Evolutionary conservation across 2,888 invertebrate species (phyloP).

Genomic region (Drosophila mimetica): DNA sequence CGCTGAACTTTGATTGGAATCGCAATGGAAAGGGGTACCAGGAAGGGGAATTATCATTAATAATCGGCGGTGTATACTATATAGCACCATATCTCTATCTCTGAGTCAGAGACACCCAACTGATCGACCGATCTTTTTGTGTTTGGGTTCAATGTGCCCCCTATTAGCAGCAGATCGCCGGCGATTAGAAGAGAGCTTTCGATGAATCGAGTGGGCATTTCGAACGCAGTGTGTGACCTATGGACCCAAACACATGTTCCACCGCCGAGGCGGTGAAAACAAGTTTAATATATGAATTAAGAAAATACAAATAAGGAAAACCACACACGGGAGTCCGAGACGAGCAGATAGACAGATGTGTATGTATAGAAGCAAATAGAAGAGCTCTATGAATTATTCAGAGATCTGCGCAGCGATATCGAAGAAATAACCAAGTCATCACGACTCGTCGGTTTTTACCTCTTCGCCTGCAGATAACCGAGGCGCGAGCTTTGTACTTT

Average conservation of each 20-base stretch:
- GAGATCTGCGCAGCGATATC: constrained; percentile 9
- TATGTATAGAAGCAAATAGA: constrained; percentile 22
- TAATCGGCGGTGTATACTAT: too few species aligned
- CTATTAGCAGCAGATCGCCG: constrained; percentile 15
- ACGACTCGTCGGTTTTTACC: constrained; percentile 55
- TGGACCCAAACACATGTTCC: constrained; percentile 74
- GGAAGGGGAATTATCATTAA: too few species aligned
- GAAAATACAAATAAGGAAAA: constrained; percentile 22
- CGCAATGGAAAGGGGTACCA: too few species aligned
- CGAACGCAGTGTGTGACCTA: constrained; percentile 52
- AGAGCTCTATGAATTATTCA: constrained; percentile 21
- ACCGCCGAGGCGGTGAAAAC: constrained; percentile 24
- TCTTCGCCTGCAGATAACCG: constrained; percentile 33
- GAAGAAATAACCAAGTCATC: constrained; percentile 58
- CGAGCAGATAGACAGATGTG: background rate
- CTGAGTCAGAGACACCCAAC: constrained; percentile 22
- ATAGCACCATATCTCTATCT: constrained; percentile 4
- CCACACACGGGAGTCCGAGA: background rate
- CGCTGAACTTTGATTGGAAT: constrained; percentile 15
- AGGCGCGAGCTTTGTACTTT: constrained; percentile 55
- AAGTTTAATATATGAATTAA: constrained; percentile 27
- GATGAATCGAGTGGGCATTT: background rate
- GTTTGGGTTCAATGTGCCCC: constrained; percentile 42
- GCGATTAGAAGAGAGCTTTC: constrained; percentile 24
- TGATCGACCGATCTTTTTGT: constrained; percentile 10